Evolutionary conservation across 37 sponge, comb jelly and placozoan species (phyloP), one percentile per base, ranked within the genome.

Genomic region (Halichondria panicea): DNA sequence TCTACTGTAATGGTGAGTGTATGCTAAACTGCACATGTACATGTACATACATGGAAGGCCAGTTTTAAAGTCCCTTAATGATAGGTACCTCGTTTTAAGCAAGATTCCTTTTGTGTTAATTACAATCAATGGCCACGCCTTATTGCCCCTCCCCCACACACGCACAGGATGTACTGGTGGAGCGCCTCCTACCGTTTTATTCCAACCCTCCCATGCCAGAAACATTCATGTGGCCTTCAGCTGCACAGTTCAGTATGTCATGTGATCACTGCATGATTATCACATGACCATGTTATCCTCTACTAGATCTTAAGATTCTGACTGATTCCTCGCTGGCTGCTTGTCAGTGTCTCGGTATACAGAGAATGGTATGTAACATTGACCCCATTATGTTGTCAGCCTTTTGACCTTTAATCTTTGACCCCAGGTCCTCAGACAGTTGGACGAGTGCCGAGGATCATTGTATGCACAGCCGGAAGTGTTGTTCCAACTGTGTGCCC

Each of bases 171-270:
- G 67, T 41, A n/a, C 12, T 1, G 12, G 73, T 81, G 2, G n/a
- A 3, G 33, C 35, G 55, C 12, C 41, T 63, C 2, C 18, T 68
- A 11, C 65, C 43, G 4, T 81, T 81, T 43, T 46, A 33, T 7
- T 53, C 71, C 30, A 76, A 35, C 28, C 81, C 87, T n/a, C 87
- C 87, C 19, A 30, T 66, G 13, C 81, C 81, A 13, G 87, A 87
- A 55, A 63, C 48, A 25, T 71, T 75, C 52, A 25, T 87, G 24
- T 80, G 81, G 81, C 87, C 87, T 4, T 46, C 87, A 2, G 58
- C 87, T 28, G 55, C 80, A n/a, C 36, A 76, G 13, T 87, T 87
- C 59, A 56, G 87, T 87, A 59, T 59, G n/a, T 59, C 22, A 19
- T 59, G 13, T 59, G 24, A 24, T 59, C 8, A 27, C 22, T 9